Evolutionary conservation across 2,888 invertebrate genomes (phyloP), one percentile per base, ranked within the genome.

Genomic region (Megamerina dolium): DNA sequence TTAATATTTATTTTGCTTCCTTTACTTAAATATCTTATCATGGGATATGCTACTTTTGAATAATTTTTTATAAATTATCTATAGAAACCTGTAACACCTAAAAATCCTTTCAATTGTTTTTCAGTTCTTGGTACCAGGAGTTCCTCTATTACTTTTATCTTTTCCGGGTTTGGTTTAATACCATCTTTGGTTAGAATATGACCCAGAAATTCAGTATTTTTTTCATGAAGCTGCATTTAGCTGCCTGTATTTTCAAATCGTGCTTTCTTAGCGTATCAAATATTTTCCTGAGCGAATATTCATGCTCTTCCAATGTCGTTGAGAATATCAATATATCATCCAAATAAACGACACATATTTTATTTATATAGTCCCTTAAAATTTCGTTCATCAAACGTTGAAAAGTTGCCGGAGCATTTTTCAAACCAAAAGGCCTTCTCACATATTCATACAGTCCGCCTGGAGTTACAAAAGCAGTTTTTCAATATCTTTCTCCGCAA

Each of bases 21-120:
- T 41, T 45, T 17, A 17, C 30, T 40, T 17, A 31, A 32, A 16
- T 32, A 19, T 23, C 23, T 41, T 12, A 32, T 34, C 41, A 38
- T 38, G 4, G 38, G 41, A 36, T 29, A 37, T 16, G 30, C n/a
- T n/a, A n/a, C n/a, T n/a, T n/a, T n/a, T n/a, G n/a, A n/a, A n/a
- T n/a, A n/a, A n/a, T n/a, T n/a, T n/a, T n/a, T n/a, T n/a, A n/a
- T n/a, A n/a, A n/a, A n/a, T n/a, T n/a, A n/a, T n/a, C n/a, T n/a
- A n/a, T 43, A 32, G 16, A 29, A 43, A 14, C 37, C 37, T 23
- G 43, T 43, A 10, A 37, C 31, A 4, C 40, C 44, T 37, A 41
- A 29, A 21, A 41, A 41, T 10, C 38, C 33, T 41, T 41, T 38
- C 12, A 46, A 32, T n/a, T 38, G 45, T 41, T 42, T 46, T 35